Conservation (phyloP, 2,888 invertebrate species). For the Artemia sinica region DNA sequence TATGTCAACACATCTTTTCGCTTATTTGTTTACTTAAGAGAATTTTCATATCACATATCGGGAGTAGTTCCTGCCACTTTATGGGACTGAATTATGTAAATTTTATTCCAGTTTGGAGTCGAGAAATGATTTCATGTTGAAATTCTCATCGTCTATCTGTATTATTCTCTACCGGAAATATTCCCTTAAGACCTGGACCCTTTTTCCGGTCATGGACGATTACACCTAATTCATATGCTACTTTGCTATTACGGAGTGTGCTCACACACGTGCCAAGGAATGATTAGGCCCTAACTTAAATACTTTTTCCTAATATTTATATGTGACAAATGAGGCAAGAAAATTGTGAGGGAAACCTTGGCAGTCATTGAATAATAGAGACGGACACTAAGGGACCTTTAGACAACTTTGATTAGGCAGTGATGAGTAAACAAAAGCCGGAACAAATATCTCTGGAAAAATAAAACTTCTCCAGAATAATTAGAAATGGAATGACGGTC, state of each 20-base stretch:
- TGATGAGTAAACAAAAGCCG: constrained; percentile 10
- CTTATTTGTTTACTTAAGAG: constrained; percentile 7
- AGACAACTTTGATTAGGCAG: not conserved
- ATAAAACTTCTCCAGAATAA: not conserved
- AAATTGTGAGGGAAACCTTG: constrained; percentile 2
- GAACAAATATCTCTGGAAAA: constrained; percentile 2
- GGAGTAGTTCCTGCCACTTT: not conserved
- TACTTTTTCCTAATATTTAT: not conserved
- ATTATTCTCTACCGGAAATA: constrained; percentile 10
- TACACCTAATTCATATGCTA: constrained; percentile 13
- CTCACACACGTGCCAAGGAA: constrained; percentile 9
- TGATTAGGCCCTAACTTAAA: not conserved
- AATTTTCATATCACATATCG: constrained; percentile 5
- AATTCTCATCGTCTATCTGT: constrained; percentile 8
- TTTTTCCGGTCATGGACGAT: constrained; percentile 13
- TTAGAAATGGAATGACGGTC: too few relatives aligned
- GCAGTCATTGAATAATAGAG: constrained; percentile 1
- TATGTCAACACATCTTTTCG: constrained; percentile 8
- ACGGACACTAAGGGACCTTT: not conserved
- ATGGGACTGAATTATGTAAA: constrained; percentile 4
- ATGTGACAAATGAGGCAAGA: constrained; percentile 11
- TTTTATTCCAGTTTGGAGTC: constrained; percentile 6
- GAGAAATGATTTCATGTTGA: constrained; percentile 14
- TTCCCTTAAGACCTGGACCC: not conserved
- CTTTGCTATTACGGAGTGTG: constrained; percentile 12